Evolutionary conservation across 2,888 invertebrate genomes (phyloP).

Genomic region (Phalera bucephala): DNA sequence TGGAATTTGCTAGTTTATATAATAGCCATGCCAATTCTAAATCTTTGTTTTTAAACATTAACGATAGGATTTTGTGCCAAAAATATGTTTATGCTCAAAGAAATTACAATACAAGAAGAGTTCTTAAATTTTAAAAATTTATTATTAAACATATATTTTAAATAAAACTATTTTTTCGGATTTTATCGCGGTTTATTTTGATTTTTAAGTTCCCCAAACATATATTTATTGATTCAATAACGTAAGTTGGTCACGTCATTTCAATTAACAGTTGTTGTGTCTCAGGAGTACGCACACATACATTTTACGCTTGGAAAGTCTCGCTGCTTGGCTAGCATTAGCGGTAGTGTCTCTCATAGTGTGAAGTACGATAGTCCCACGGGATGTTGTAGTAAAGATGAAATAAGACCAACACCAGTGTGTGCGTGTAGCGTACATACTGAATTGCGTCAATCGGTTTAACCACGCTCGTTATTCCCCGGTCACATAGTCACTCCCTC

Average conservation of each 20-base stretch:
- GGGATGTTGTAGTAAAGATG: constrained; percentile 76
- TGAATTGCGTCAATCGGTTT: constrained; percentile 74
- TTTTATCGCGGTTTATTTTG: too few relatives aligned
- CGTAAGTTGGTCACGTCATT: constrained; percentile 28
- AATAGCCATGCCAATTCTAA: too few relatives aligned
- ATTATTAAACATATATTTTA: too few relatives aligned
- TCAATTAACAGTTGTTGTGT: constrained; percentile 50
- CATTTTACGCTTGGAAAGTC: constrained; percentile 53
- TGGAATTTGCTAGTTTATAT: too few relatives aligned
- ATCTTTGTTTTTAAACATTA: too few relatives aligned
- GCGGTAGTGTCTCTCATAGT: constrained; percentile 62
- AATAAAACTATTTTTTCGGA: too few relatives aligned
- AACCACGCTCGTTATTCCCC: constrained; percentile 63
- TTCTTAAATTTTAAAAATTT: too few relatives aligned
- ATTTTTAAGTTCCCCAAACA: too few relatives aligned
- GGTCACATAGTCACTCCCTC: constrained; percentile 64
- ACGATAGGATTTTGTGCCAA: too few relatives aligned
- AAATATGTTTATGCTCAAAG: too few relatives aligned
- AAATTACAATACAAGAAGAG: too few relatives aligned
- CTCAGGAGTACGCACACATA: constrained; percentile 49
- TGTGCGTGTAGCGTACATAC: constrained; percentile 61
- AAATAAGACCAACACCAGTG: constrained; percentile 63
- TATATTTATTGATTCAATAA: too few relatives aligned
- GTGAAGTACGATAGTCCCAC: constrained; percentile 70
- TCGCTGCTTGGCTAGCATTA: constrained; percentile 62